Percentiles rank a stretch among this genome's conserved stretches.
phyloP scores from a whole-genome alignment of 2,113 vertebrate species.

The Columba livia region DNA sequence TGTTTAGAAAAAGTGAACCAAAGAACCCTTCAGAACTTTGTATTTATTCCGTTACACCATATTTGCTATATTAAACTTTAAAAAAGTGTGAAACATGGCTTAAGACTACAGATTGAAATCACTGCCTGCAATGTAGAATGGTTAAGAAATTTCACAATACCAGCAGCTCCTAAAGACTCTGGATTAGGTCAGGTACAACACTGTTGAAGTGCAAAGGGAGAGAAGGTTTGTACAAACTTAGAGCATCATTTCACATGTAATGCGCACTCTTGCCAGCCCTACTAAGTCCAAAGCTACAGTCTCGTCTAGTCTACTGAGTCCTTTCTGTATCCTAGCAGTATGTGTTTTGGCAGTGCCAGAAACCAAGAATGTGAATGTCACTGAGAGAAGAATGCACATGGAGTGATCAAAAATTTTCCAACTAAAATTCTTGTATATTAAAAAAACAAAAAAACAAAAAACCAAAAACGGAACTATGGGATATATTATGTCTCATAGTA shows the following conservation, averaged over 20 bases:
- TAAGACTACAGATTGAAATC: neutral
- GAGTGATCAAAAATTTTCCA: neutral
- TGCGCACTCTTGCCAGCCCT: accelerated
- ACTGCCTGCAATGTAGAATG: neutral
- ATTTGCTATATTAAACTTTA: neutral
- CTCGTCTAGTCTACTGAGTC: neutral
- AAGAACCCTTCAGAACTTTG: neutral
- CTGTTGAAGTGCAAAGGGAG: neutral
- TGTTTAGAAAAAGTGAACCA: neutral
- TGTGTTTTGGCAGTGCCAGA: neutral
- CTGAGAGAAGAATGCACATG: neutral
- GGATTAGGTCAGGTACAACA: neutral
- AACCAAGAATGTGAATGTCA: neutral
- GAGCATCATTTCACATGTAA: neutral
- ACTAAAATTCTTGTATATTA: neutral
- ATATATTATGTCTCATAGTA: neutral
- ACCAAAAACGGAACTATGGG: neutral
- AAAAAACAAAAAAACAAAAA: neutral
- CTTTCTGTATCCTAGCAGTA: neutral
- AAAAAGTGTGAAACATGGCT: neutral
- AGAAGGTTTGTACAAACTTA: neutral
- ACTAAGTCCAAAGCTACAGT: neutral
- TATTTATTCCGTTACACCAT: neutral
- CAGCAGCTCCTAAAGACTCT: neutral
- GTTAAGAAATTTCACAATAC: neutral